A percentile compares a stretch with the other conserved stretches of the same genome.
phyloP scores from a whole-genome alignment of 92 coral and sea anemone species.

The Actinostola sp. region DNA sequence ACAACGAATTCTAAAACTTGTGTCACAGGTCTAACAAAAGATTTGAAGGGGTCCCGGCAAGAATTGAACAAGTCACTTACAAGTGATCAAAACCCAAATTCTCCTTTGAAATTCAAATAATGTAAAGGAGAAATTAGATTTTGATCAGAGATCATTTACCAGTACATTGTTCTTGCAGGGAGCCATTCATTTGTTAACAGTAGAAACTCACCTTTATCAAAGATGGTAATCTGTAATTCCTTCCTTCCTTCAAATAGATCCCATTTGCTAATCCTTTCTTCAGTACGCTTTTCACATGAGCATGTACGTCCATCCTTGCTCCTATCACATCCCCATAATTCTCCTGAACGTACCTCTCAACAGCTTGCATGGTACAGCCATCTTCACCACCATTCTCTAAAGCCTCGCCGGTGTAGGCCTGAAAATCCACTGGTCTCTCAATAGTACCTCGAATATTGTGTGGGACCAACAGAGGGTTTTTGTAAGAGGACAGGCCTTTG shows the following conservation, averaged over 20 bases:
- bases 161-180: too few relatives aligned
- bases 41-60: too few relatives aligned
- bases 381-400: conserved; percentile 77
- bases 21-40: too few relatives aligned
- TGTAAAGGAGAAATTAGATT: too few relatives aligned
- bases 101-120: too few relatives aligned
- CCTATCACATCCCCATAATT: conserved; percentile 69
- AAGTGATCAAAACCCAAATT: too few relatives aligned
- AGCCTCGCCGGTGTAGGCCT: conserved; percentile 70
- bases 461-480: conserved; percentile 80
- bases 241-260: conserved; percentile 79
- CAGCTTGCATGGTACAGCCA: conserved; percentile 77
- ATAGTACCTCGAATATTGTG: conserved; percentile 56
- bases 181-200: too few relatives aligned
- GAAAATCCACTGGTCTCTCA: conserved; percentile 77
- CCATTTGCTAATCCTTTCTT: conserved; percentile 72
- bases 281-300: conserved; percentile 74
- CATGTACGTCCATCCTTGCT: conserved; percentile 46
- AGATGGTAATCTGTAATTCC: conserved; percentile 66
- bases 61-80: too few relatives aligned
- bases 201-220: conserved; percentile 74
- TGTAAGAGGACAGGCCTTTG: conserved; percentile 89
- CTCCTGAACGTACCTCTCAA: conserved; percentile 74
- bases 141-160: too few relatives aligned
- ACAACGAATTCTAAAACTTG: not conserved